phyloP scores from a whole-genome alignment of 2,113 vertebrate genomes.

The Lycocorax pyrrhopterus region DNA sequence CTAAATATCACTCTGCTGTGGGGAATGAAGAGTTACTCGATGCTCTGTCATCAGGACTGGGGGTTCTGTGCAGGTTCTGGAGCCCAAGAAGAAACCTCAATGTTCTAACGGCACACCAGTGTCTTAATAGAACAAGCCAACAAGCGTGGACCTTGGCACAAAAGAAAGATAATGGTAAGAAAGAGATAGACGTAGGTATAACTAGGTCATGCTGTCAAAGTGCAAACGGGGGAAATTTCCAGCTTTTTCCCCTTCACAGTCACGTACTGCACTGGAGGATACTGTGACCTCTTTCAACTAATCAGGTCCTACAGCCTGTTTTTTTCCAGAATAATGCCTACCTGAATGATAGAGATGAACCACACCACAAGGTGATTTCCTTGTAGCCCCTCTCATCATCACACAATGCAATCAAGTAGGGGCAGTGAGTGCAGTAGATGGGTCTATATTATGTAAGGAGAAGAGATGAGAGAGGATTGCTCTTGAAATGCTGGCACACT shows the following conservation, averaged over 20 bases:
- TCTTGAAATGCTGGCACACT: background rate
- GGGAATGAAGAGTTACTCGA: background rate
- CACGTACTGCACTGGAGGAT: fast-evolving
- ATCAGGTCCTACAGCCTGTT: background rate
- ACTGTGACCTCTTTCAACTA: background rate
- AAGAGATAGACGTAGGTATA: background rate
- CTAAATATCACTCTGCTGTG: background rate
- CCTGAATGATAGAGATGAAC: background rate
- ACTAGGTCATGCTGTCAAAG: background rate
- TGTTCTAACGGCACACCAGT: background rate
- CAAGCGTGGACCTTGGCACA: background rate
- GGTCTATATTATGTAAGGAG: background rate
- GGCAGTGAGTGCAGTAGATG: too few species aligned
- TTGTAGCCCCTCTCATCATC: background rate
- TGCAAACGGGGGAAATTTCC: background rate
- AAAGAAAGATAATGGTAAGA: background rate
- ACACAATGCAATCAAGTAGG: background rate
- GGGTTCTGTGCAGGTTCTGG: background rate
- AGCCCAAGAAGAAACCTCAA: background rate
- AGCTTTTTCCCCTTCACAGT: background rate
- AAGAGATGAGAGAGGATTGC: background rate
- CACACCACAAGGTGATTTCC: background rate
- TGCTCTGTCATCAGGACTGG: background rate
- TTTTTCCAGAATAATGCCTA: background rate
- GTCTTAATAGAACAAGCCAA: background rate